A percentile compares a stretch with the other conserved stretches of the same genome.
Evolutionary conservation across 2,113 vertebrate genomes (phyloP).

Genomic region (Sapayoa aenigma): DNA sequence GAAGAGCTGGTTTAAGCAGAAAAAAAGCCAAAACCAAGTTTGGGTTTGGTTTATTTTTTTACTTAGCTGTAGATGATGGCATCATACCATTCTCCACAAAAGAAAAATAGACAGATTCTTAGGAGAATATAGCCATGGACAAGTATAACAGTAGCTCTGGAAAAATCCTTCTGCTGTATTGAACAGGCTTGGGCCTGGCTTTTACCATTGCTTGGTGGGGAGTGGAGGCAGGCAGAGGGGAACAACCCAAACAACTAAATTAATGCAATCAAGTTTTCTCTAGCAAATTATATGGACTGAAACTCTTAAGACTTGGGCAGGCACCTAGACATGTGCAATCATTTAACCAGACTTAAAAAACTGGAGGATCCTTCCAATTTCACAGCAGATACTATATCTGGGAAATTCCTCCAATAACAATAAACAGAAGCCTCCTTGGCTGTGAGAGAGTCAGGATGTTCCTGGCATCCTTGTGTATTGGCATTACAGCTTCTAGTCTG

Average conservation of each 20-base stretch:
- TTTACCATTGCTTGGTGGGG: background rate
- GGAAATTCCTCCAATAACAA: background rate
- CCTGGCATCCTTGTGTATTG: background rate
- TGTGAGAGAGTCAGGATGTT: background rate
- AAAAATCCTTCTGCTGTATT: background rate
- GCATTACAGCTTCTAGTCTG: background rate
- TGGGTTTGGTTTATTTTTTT: background rate
- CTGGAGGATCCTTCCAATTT: background rate
- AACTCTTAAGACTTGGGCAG: background rate
- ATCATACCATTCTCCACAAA: background rate
- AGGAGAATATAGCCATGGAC: background rate
- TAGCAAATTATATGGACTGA: background rate
- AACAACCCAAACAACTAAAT: background rate
- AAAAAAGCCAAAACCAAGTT: background rate
- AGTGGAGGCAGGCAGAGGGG: background rate
- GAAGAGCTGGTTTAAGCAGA: background rate
- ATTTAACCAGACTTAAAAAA: background rate
- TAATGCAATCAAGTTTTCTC: background rate
- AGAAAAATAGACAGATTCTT: background rate
- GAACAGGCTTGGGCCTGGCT: background rate
- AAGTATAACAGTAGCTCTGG: background rate
- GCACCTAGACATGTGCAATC: fast-evolving
- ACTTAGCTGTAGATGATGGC: background rate
- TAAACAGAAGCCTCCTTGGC: background rate
- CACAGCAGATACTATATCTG: background rate